Percentiles rank a stretch among this genome's conserved stretches.
Evolutionary conservation across 2,797 vertebrate genomes (phyloP).

Genomic region (Anniella stebbinsi): DNA sequence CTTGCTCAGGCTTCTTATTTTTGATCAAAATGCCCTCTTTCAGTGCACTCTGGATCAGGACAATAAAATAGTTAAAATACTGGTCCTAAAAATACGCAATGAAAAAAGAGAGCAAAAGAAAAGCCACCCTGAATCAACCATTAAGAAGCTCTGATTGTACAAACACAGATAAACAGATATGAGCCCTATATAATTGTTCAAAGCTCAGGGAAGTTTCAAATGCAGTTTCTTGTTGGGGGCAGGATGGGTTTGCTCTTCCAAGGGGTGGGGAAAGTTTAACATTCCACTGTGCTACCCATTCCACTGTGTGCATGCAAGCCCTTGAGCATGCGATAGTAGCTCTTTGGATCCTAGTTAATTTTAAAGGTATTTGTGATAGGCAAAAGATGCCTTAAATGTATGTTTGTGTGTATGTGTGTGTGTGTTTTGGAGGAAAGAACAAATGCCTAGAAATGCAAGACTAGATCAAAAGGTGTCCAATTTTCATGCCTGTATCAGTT

Average conservation of each 20-base stretch:
- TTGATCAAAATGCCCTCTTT: not conserved
- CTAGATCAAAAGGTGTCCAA: conserved; percentile 32
- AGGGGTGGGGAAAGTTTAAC: not conserved
- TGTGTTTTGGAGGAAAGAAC: not conserved
- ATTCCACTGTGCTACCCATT: conserved; percentile 26
- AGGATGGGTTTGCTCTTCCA: not conserved
- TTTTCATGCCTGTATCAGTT: conserved; percentile 43
- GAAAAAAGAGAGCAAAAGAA: conserved; percentile 30
- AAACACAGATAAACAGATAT: not conserved
- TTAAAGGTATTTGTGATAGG: not conserved
- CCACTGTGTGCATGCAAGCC: conserved; percentile 5
- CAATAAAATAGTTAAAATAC: not conserved
- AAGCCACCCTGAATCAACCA: conserved; percentile 68
- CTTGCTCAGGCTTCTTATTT: not conserved
- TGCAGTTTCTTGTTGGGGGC: not conserved
- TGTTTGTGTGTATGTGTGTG: conserved; percentile 34
- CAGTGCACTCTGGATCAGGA: not conserved
- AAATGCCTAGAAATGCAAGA: conserved; percentile 11
- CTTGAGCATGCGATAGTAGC: not conserved
- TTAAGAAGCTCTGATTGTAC: conserved; percentile 9
- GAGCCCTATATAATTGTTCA: not conserved
- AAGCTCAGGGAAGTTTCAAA: conserved; percentile 37
- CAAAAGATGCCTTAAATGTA: conserved; percentile 32
- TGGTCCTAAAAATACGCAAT: not conserved
- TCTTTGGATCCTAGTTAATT: not conserved